Base-by-base conservation (phyloP, 2,797 vertebrate species). In the Clarias platycephalus region DNA sequence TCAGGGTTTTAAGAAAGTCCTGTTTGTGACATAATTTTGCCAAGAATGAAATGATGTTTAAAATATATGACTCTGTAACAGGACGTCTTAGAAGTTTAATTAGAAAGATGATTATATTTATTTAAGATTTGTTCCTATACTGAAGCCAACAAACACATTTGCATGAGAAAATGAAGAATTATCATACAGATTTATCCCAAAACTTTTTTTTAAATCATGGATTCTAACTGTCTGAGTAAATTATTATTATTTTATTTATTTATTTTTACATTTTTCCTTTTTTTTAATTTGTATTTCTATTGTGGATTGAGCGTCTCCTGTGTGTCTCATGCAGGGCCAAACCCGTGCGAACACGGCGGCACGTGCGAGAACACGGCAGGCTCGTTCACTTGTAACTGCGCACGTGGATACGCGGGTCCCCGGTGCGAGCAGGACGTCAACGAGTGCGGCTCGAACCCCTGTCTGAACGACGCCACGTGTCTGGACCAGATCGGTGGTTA, bases 391-490 rank as follows among this genome's bases (percentile, higher is more conserved):
- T 99, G 97, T 18, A 96, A 97, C 87, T 99, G 97, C 68, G 90
- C 93, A 24, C 93, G 90, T 44, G 97, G 97, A 57, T 98, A 97
- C 7, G 91, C 94, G 0, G 97, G 97, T 0, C 97, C 97, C 5
- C 97, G 97, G 62, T 99, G 97, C 0, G 97, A 99, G 87, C 95
- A 96, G 91, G 97, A 99, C 84, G 94, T 99, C 88, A 98, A 98
- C 0, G 97, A 99, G 85, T 99, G 97, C n/a, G 94, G 95, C 16
- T 97, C 97, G 0, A 96, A 92, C 88, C 97, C 97, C 0, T 99
- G 97, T 88, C 96, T 95, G 83, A 99, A 99, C 0, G 97, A 99
- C 9, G 97, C 97, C 91, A 99, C 97, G 80, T 98, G 97, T 85
- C 93, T 98, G 92, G 97, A 99, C 91, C 97, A 98, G 90, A 98